Base-by-base conservation (phyloP, 64 coral and sea anemone genomes). In the Exaiptasia diaphana region DNA sequence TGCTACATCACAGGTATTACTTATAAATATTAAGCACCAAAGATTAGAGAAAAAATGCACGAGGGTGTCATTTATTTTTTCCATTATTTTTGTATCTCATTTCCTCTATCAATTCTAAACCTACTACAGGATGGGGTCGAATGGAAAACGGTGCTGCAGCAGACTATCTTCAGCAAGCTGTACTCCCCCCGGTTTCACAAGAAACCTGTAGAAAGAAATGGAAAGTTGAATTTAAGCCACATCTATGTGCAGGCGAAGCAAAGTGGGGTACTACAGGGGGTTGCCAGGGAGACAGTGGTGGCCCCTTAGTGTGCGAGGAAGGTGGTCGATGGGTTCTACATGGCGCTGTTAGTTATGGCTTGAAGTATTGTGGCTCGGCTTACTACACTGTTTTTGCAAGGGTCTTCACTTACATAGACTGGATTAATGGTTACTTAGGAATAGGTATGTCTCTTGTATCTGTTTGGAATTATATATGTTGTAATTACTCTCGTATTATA, bases 1-100 rank as follows among this genome's bases (percentile, higher is more conserved):
- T 91, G 89, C 28, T 91, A 91, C 73, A 85, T 91, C 29, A 91
- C 89, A 84, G 89, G 89, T 65, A 35, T 35, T 28, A 27, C 79
- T 61, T 62, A 68, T 67, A 24, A 90, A 46, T 46, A 15, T 7
- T 7, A 46, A 46, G 43, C 43, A 6, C 15, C 6, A 46, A 15
- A 46, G 6, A 15, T 46, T 46, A 15, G 43, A 46, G 43, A 8
- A 46, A 6, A 46, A 46, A 46, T 7, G 43, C n/a, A n/a, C n/a
- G 43, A 8, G 43, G 43, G 43, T 46, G 6, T 6, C 43, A 46
- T 15, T 7, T 46, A 8, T 46, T 15, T 15, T 15, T 46, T 15
- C 15, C 15, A 6, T 46, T 7, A 46, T 7, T 7, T 7, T 7
- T 7, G 15, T 46, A 46, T 46, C 5, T 46, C 6, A 6, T 46